phyloP scores from a whole-genome alignment of 2,888 invertebrate genomes.

The Tromatobia lineatoria region DNA sequence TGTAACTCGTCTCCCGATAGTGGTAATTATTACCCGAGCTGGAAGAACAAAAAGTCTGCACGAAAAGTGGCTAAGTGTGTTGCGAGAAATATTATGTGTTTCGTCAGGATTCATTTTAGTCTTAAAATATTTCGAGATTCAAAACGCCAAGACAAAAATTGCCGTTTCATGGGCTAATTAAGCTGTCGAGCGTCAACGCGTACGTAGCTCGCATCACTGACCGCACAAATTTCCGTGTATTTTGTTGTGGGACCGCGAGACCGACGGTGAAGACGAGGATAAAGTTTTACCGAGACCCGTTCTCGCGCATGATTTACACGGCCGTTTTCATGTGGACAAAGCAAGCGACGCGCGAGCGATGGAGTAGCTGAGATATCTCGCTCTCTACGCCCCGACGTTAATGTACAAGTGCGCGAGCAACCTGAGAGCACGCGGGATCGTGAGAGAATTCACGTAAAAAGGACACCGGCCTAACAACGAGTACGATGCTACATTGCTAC shows the following conservation, averaged over 20 bases:
- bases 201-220: neutral
- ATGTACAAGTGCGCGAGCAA: slow-evolving; percentile 73
- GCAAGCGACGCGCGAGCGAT: slow-evolving; percentile 76
- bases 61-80: slow-evolving; percentile 1
- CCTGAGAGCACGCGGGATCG: slow-evolving; percentile 76
- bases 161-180: slow-evolving; percentile 78
- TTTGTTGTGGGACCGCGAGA: neutral
- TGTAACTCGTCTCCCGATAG: slow-evolving; percentile 2
- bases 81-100: neutral
- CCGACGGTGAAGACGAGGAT: slow-evolving; percentile 23
- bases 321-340: slow-evolving; percentile 70
- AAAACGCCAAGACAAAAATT: slow-evolving; percentile 66
- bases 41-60: slow-evolving; percentile 10
- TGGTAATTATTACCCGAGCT: slow-evolving; percentile 9
- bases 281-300: slow-evolving; percentile 66
- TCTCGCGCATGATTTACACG: slow-evolving; percentile 79
- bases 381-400: slow-evolving; percentile 71
- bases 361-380: slow-evolving; percentile 79
- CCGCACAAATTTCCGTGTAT: slow-evolving; percentile 24
- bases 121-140: neutral
- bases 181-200: slow-evolving; percentile 45
- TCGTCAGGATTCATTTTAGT: neutral
- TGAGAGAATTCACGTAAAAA: slow-evolving; percentile 80
- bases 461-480: slow-evolving; percentile 46
- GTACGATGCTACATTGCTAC: slow-evolving; percentile 26